Evolutionary conservation across 2,888 invertebrate species (phyloP).

Genomic region (Muschampia plurimacula): DNA sequence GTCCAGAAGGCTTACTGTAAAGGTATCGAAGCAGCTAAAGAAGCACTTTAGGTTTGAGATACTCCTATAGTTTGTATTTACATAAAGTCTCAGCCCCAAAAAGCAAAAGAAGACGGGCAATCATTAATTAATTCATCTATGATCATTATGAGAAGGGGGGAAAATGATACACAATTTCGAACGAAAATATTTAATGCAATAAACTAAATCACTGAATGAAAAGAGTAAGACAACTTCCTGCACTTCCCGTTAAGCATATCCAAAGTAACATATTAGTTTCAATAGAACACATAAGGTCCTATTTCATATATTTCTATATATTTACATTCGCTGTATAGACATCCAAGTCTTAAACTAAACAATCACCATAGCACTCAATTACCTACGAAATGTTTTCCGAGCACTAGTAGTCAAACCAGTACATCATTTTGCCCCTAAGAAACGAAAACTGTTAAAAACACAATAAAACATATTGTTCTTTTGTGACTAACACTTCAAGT

Average conservation of each 20-base stretch:
- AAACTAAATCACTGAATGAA: constrained; percentile 80
- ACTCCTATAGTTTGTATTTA: too few species aligned
- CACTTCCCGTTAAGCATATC: constrained; percentile 67
- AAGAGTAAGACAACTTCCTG: constrained; percentile 70
- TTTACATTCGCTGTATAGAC: constrained; percentile 76
- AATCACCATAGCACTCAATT: constrained; percentile 61
- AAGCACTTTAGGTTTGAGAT: too few species aligned
- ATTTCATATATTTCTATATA: constrained; percentile 62
- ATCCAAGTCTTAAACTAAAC: constrained; percentile 66
- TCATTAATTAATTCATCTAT: neutral
- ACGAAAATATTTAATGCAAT: constrained; percentile 79
- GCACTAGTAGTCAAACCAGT: constrained; percentile 5
- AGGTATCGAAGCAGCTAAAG: too few species aligned
- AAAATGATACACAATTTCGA: constrained; percentile 57
- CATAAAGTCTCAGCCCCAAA: too few species aligned
- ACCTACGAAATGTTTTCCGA: constrained; percentile 36
- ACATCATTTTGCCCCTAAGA: neutral
- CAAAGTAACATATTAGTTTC: constrained; percentile 68
- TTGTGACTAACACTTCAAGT: constrained; percentile 7
- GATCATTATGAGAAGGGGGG: neutral
- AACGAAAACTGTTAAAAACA: constrained; percentile 7
- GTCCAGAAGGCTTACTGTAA: too few species aligned
- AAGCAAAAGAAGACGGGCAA: too few species aligned
- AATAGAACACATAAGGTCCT: constrained; percentile 64
- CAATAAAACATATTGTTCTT: neutral